Evolutionary conservation across 1,140 invertebrate genomes (phyloP).

Genomic region (Drosophila mojavensis): DNA sequence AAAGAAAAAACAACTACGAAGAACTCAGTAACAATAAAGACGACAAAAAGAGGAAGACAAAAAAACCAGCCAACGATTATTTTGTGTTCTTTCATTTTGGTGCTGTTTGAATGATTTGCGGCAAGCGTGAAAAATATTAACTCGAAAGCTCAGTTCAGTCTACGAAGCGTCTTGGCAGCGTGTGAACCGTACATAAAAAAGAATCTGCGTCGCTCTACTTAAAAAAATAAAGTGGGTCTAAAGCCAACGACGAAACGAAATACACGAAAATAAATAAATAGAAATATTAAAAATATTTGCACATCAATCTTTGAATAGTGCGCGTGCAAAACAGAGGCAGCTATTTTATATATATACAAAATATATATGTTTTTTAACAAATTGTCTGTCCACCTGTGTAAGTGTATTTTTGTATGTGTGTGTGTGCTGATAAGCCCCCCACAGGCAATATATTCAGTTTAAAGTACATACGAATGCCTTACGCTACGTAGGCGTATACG

Average conservation of each 20-base stretch:
- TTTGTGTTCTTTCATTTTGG: constrained; percentile 4
- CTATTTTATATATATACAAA: background rate
- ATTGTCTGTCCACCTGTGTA: background rate
- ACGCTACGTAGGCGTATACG: constrained; percentile 55
- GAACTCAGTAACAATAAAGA: constrained; percentile 14
- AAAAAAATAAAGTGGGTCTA: constrained; percentile 11
- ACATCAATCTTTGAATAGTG: constrained; percentile 16
- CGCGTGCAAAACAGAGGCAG: background rate
- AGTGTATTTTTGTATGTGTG: background rate
- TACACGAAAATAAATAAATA: constrained; percentile 23
- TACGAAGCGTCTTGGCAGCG: constrained; percentile 35
- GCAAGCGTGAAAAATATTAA: constrained; percentile 43
- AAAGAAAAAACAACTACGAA: constrained; percentile 1
- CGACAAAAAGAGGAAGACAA: constrained; percentile 8
- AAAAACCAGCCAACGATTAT: constrained; percentile 33
- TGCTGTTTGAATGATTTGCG: constrained; percentile 14
- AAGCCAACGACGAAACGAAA: constrained; percentile 22
- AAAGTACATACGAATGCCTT: constrained; percentile 17
- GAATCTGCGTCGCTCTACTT: background rate
- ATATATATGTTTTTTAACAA: constrained; percentile 5
- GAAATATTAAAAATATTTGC: constrained; percentile 4
- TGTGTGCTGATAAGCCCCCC: constrained; percentile 37
- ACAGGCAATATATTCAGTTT: constrained; percentile 18
- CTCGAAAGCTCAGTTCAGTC: constrained; percentile 44
- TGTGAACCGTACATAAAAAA: constrained; percentile 18